phyloP scores from a whole-genome alignment of 1,140 invertebrate species.

The Hypothenemus hampei region DNA sequence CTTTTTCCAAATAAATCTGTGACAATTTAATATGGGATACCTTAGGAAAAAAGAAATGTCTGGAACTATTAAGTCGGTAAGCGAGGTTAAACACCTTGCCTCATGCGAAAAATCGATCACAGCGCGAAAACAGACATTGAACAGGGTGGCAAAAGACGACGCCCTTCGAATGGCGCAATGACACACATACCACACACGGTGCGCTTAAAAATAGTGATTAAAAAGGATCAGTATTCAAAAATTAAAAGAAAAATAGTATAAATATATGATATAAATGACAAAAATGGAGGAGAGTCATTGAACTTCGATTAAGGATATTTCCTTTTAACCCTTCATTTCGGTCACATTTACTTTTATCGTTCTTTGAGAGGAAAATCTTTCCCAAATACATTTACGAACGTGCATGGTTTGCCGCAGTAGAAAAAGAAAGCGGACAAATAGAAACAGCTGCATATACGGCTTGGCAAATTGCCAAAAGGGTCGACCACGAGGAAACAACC shows the following conservation, averaged over 20 bases:
- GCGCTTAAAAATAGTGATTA: no score
- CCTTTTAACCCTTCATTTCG: background rate
- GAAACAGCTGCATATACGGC: background rate
- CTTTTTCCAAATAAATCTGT: no score
- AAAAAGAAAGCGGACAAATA: background rate
- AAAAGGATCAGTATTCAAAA: no score
- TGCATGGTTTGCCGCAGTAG: background rate
- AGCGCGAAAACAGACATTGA: constrained; percentile 7
- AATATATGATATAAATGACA: no score
- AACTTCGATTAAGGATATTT: no score
- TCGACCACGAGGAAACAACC: background rate
- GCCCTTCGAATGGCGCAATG: constrained; percentile 2
- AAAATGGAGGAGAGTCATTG: no score
- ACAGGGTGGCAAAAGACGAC: constrained; percentile 6
- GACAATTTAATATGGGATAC: no score
- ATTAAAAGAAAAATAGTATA: no score
- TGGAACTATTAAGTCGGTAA: background rate
- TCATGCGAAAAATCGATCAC: constrained; percentile 15
- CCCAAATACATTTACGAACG: no score
- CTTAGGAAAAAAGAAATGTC: no score
- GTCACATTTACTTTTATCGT: background rate
- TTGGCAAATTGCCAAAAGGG: background rate
- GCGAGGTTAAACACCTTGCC: constrained; percentile 13
- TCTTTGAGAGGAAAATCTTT: background rate
- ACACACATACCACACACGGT: no score